Conservation (phyloP, 64 coral and sea anemone genomes). For the Catalaphyllia jardinei region DNA sequence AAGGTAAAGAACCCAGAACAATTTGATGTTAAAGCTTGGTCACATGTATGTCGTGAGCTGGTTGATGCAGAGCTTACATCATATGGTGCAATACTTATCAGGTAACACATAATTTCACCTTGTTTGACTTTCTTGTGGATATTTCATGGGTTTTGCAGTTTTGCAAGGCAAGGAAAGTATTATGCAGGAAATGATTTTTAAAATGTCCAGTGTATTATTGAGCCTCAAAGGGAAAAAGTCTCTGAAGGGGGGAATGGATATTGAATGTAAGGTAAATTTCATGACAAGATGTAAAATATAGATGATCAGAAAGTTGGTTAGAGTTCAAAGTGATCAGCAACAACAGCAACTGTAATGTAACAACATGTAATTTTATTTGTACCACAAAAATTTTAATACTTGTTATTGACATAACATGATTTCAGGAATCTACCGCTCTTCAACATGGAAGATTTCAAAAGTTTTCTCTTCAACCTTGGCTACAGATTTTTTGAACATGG, state of each 20-base stretch:
- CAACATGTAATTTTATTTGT: not conserved
- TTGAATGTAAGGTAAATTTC: too few species aligned
- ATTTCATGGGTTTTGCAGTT: not conserved
- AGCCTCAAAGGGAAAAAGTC: too few species aligned
- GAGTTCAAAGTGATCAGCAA: too few species aligned
- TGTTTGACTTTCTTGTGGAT: not conserved
- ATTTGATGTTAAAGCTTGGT: constrained; percentile 26
- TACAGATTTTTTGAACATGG: constrained; percentile 39
- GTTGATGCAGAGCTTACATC: constrained; percentile 36
- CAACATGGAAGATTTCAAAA: not conserved
- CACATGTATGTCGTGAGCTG: constrained; percentile 8
- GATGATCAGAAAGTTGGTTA: too few species aligned
- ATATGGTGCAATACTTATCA: constrained; percentile 37
- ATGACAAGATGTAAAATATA: too few species aligned
- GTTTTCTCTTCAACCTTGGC: not conserved
- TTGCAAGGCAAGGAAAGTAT: not conserved
- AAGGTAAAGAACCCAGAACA: not conserved
- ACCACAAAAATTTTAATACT: not conserved
- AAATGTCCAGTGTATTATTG: too few species aligned
- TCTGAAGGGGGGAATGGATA: not conserved
- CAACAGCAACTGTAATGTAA: not conserved
- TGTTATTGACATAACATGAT: not conserved
- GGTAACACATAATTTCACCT: not conserved
- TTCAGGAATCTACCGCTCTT: constrained; percentile 13
- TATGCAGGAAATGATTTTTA: not conserved